phyloP scores from a whole-genome alignment of 2,888 invertebrate species.

The Schizaphis graminum region DNA sequence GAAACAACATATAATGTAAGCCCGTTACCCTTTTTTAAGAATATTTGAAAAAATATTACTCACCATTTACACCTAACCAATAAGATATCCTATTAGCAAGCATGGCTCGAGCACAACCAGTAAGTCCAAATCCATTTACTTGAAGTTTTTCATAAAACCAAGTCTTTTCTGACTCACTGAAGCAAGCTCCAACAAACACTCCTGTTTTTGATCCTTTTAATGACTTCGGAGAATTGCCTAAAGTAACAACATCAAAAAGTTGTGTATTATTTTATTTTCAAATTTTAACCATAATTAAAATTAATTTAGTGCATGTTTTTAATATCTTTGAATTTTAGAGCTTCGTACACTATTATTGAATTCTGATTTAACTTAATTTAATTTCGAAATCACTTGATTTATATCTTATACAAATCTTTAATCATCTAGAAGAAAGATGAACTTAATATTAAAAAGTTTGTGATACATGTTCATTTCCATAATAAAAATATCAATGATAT shows the following conservation, averaged over 20 bases:
- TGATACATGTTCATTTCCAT: no score
- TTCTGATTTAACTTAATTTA: background rate
- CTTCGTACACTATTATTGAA: background rate
- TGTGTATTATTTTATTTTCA: background rate
- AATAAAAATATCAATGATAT: no score
- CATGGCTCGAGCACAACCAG: conserved; percentile 91
- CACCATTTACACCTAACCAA: conserved; percentile 84
- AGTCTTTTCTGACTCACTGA: conserved; percentile 82
- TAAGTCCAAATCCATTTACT: conserved; percentile 77
- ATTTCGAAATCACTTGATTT: background rate
- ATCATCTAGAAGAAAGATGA: no score
- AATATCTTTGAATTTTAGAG: background rate
- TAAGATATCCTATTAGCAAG: conserved; percentile 92
- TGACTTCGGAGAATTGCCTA: conserved; percentile 78
- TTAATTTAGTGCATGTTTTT: background rate
- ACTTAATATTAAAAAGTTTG: no score
- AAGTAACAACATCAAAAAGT: conserved; percentile 59
- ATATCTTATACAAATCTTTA: background rate
- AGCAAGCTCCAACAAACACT: conserved; percentile 84
- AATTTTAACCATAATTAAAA: background rate
- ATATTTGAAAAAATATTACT: conserved; percentile 44
- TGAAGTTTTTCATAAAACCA: conserved; percentile 81
- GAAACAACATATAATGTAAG: background rate
- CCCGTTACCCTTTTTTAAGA: background rate
- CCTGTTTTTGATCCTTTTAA: conserved; percentile 82